phyloP scores from a whole-genome alignment of 2,113 vertebrate species.

The Motacilla tschutschensis region DNA sequence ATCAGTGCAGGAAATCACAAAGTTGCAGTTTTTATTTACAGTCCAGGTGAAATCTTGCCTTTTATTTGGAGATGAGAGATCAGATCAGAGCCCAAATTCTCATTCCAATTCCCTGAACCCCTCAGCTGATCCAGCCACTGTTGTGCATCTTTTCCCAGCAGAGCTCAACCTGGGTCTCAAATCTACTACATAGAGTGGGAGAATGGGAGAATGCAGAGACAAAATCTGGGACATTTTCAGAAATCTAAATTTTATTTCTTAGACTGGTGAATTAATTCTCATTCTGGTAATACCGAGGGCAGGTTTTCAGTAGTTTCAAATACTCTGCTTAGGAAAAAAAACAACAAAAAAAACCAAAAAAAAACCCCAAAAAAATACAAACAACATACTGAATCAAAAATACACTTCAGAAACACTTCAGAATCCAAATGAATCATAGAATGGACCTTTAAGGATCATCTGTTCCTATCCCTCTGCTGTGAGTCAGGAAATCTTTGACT shows the following conservation, averaged over 20 bases:
- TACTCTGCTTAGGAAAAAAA: not conserved
- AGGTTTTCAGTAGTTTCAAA: not conserved
- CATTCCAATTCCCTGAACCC: not conserved
- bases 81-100: not conserved
- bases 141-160: not conserved
- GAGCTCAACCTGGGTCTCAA: not conserved
- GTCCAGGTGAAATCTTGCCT: not conserved
- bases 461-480: accelerated
- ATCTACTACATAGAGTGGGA: not conserved
- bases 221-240: not conserved
- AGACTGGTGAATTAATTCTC: not conserved
- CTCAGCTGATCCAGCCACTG: not conserved
- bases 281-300: accelerated
- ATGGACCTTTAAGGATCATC: not conserved
- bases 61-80: not conserved
- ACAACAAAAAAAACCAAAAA: no score
- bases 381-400: not conserved
- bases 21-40: not conserved
- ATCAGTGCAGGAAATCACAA: not conserved
- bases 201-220: not conserved
- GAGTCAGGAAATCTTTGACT: not conserved
- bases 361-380: no score
- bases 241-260: not conserved
- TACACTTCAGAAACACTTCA: not conserved
- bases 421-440: not conserved